Percentiles rank a stretch among this genome's conserved stretches.
Conservation (phyloP, 2,797 vertebrate genomes). For the Buphagus erythrorhynchus region DNA sequence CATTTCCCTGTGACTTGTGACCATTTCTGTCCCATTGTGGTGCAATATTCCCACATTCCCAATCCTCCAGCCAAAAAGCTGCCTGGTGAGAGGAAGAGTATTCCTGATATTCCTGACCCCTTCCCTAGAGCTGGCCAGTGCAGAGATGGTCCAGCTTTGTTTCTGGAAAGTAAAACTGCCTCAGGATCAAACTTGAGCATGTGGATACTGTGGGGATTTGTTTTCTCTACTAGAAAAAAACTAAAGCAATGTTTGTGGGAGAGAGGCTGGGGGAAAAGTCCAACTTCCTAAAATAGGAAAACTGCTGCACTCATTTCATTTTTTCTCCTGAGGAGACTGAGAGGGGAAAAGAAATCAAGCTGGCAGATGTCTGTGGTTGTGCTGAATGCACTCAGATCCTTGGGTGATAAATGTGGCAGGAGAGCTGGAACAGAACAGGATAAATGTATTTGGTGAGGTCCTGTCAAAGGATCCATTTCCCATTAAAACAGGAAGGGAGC, state of each 20-base stretch:
- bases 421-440: background rate
- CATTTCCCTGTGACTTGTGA: background rate
- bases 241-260: background rate
- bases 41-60: background rate
- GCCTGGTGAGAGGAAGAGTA: background rate
- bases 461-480: background rate
- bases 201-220: background rate
- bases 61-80: background rate
- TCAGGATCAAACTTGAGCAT: background rate
- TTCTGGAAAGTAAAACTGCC: background rate
- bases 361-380: constrained; percentile 29
- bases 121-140: accelerated
- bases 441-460: background rate
- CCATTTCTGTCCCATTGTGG: background rate
- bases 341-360: background rate
- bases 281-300: background rate
- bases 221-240: background rate
- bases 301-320: background rate
- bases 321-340: background rate
- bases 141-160: background rate
- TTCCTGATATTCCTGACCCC: background rate
- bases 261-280: background rate
- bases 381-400: background rate
- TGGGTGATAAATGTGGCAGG: background rate
- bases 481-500: background rate